These are phyloP conservation scores for Semnornis frantzii DNA, from an alignment of 2,113 vertebrate genomes.

Conservation along the genomic window DNA sequence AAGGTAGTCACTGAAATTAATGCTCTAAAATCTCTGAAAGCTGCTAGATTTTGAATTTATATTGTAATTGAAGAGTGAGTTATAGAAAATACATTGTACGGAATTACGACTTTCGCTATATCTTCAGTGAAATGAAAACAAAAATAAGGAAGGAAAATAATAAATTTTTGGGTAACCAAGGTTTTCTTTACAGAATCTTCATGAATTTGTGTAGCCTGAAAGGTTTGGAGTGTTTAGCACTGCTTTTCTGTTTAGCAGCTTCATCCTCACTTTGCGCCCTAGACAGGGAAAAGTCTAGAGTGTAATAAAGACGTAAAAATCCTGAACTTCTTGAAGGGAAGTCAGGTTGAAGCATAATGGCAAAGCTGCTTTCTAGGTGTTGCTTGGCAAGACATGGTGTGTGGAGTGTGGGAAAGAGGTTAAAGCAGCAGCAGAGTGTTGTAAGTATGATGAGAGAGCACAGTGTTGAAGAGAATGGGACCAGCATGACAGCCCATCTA, in stretches of 20 bases:
- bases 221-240: not conserved
- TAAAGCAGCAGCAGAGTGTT: accelerated
- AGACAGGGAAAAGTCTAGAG: not conserved
- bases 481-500: not conserved
- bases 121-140: not conserved
- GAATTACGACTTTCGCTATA: not conserved
- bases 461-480: not conserved
- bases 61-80: not conserved
- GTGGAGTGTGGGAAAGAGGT: not conserved
- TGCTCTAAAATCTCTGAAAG: not conserved
- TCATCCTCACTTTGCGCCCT: not conserved
- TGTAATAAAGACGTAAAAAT: not conserved
- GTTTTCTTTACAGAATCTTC: not conserved
- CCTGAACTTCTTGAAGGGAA: not conserved
- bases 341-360: not conserved
- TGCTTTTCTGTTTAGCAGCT: not conserved
- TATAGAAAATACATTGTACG: not conserved
- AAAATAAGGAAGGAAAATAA: not conserved
- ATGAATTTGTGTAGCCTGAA: not conserved
- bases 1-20: not conserved
- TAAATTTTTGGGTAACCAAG: not conserved
- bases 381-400: not conserved
- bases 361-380: not conserved
- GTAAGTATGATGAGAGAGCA: accelerated
- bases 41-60: not conserved